A percentile compares a stretch with the other conserved stretches of the same genome.
phyloP scores from a whole-genome alignment of 2,888 invertebrate genomes.

The Drosophila melanosoma region DNA sequence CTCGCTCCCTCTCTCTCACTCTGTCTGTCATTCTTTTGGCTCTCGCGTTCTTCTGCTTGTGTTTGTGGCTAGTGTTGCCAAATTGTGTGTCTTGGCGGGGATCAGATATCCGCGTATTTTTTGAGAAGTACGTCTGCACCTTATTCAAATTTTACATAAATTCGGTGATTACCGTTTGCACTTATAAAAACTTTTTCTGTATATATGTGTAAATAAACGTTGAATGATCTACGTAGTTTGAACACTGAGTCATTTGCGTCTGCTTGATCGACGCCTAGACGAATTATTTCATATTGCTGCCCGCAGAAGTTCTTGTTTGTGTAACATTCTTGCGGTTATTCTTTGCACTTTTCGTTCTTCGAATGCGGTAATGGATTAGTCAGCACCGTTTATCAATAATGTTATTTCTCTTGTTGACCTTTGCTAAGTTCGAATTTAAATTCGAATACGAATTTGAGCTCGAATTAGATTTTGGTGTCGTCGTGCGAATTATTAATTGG shows the following conservation, averaged over 20 bases:
- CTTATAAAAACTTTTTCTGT: not conserved
- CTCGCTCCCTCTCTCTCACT: conserved; percentile 15
- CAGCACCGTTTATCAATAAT: conserved; percentile 37
- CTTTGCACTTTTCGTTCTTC: conserved; percentile 23
- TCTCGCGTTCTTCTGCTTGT: conserved; percentile 9
- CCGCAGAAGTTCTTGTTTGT: conserved; percentile 44
- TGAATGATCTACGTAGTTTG: not conserved
- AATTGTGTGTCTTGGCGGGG: not conserved
- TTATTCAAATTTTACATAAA: not conserved
- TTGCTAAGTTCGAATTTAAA: conserved; percentile 40
- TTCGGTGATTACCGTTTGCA: not conserved
- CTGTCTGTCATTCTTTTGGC: conserved; percentile 3
- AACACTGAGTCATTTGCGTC: conserved; percentile 65
- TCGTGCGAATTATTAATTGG: conserved; percentile 71
- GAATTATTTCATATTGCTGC: conserved; percentile 45
- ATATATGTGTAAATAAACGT: not conserved
- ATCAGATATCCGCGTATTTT: not conserved
- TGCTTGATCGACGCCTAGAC: conserved; percentile 51
- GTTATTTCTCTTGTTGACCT: conserved; percentile 52
- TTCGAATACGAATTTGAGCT: conserved; percentile 36
- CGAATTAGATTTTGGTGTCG: conserved; percentile 49
- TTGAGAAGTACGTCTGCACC: not conserved
- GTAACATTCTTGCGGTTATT: conserved; percentile 50
- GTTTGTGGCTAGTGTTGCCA: conserved; percentile 4
- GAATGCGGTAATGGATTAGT: conserved; percentile 48